These are phyloP conservation scores for Papilio polytes DNA, from an alignment of 1,140 invertebrate genomes.

Conservation along the genomic window DNA sequence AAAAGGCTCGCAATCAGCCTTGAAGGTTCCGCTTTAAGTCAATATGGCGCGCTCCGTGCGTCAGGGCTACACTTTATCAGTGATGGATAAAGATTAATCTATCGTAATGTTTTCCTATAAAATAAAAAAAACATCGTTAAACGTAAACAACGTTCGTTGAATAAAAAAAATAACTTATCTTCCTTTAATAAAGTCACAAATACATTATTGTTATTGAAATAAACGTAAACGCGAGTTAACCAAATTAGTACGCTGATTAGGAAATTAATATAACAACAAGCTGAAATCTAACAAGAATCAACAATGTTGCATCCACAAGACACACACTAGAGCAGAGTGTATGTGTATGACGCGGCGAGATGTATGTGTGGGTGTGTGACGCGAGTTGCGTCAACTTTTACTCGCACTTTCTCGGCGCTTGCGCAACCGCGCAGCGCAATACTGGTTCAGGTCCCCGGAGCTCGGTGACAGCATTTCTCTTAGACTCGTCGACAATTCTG, in stretches of 20 bases:
- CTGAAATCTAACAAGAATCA: conserved; percentile 71
- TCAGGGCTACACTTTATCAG: conserved; percentile 33
- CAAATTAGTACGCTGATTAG: conserved; percentile 47
- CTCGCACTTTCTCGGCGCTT: conserved; percentile 82
- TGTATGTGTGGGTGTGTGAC: conserved; percentile 67
- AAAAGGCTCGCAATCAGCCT: conserved; percentile 36
- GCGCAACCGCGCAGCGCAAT: conserved; percentile 72
- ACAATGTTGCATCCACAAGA: conserved; percentile 65
- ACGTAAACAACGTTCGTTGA: conserved; percentile 6
- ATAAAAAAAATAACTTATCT: background rate
- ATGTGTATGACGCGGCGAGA: conserved; percentile 66
- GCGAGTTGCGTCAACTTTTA: conserved; percentile 82
- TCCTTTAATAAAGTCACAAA: background rate
- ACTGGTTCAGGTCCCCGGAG: conserved; percentile 72
- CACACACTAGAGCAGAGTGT: conserved; percentile 40
- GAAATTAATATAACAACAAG: conserved; percentile 60
- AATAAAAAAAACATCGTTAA: conserved; percentile 23
- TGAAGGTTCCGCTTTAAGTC: conserved; percentile 31
- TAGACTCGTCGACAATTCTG: conserved; percentile 42
- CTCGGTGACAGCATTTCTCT: conserved; percentile 70
- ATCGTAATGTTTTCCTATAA: conserved; percentile 14
- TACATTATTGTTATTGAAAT: background rate
- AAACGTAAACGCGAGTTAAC: background rate
- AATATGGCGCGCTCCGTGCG: background rate
- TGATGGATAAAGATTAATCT: conserved; percentile 37